These are phyloP conservation scores for Acleris literana DNA, from an alignment of 2,888 invertebrate species.

Conservation along the genomic window DNA sequence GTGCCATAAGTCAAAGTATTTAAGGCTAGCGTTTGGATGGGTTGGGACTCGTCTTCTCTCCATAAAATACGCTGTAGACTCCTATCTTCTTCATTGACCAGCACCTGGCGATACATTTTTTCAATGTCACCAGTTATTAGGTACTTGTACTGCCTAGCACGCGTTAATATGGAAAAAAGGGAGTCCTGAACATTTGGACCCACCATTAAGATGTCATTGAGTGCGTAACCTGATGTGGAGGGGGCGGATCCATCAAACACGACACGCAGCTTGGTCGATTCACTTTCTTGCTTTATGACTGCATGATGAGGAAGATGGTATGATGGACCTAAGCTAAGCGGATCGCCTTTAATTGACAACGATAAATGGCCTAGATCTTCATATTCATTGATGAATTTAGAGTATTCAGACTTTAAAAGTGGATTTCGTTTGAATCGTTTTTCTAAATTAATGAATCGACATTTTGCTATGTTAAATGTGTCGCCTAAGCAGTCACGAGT, in stretches of 20 bases:
- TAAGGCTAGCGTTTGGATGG: slow-evolving; percentile 38
- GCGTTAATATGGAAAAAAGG: slow-evolving; percentile 41
- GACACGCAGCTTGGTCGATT: slow-evolving; percentile 42
- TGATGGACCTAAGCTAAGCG: background rate
- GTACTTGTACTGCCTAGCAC: slow-evolving; percentile 41
- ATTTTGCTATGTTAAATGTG: slow-evolving; percentile 40
- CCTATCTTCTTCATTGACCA: slow-evolving; percentile 21
- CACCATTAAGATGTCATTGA: slow-evolving; percentile 43
- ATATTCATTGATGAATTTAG: slow-evolving; percentile 42
- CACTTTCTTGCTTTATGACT: slow-evolving; percentile 33
- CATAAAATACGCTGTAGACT: slow-evolving; percentile 41
- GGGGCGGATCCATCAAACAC: slow-evolving; percentile 43
- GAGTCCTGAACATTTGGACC: slow-evolving; percentile 45
- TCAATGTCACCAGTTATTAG: slow-evolving; percentile 42
- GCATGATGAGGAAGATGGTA: slow-evolving; percentile 5
- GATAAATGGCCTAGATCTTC: slow-evolving; percentile 39
- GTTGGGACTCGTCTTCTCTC: slow-evolving; percentile 38
- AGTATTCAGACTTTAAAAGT: slow-evolving; percentile 35
- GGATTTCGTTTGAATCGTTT: slow-evolving; percentile 38
- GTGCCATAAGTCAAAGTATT: slow-evolving; percentile 54
- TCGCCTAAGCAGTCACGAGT: slow-evolving; percentile 41
- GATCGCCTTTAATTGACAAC: background rate
- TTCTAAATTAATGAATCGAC: slow-evolving; percentile 40
- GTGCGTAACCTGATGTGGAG: slow-evolving; percentile 40
- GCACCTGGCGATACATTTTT: slow-evolving; percentile 43